Evolutionary conservation across 2,888 invertebrate species (phyloP).

Genomic region (Chesias legatella): DNA sequence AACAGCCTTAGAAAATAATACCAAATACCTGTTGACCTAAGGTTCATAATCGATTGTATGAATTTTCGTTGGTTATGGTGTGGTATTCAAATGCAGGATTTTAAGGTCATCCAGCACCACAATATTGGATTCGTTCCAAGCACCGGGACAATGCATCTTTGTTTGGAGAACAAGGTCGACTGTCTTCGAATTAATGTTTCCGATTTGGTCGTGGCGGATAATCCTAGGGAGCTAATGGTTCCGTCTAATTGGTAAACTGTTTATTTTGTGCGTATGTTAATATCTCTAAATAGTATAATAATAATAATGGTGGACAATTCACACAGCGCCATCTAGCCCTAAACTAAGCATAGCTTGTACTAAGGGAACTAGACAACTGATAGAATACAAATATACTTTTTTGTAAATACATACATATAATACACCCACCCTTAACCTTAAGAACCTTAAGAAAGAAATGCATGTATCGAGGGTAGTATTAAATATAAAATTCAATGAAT

Average conservation of each 20-base stretch:
- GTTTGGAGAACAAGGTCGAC: constrained; percentile 65
- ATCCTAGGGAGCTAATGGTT: constrained; percentile 3
- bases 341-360: too few species aligned
- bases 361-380: too few species aligned
- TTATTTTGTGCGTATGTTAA: too few species aligned
- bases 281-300: too few species aligned
- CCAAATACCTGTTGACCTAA: constrained; percentile 5
- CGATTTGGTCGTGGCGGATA: constrained; percentile 33
- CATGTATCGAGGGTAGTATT: too few species aligned
- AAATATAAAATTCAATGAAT: too few species aligned
- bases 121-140: constrained; percentile 78
- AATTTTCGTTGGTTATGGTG: constrained; percentile 31
- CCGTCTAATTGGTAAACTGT: not conserved
- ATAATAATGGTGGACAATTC: too few species aligned
- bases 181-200: constrained; percentile 46
- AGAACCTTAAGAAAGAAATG: too few species aligned
- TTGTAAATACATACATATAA: too few species aligned
- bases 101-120: constrained; percentile 69
- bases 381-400: too few species aligned
- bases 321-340: too few species aligned
- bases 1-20: not conserved
- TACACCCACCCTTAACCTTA: too few species aligned
- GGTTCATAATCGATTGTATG: constrained; percentile 20
- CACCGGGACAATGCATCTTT: constrained; percentile 72
- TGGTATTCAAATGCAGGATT: constrained; percentile 73